phyloP scores from a whole-genome alignment of 2,113 vertebrate genomes.

The Rhynchomys soricoides region DNA sequence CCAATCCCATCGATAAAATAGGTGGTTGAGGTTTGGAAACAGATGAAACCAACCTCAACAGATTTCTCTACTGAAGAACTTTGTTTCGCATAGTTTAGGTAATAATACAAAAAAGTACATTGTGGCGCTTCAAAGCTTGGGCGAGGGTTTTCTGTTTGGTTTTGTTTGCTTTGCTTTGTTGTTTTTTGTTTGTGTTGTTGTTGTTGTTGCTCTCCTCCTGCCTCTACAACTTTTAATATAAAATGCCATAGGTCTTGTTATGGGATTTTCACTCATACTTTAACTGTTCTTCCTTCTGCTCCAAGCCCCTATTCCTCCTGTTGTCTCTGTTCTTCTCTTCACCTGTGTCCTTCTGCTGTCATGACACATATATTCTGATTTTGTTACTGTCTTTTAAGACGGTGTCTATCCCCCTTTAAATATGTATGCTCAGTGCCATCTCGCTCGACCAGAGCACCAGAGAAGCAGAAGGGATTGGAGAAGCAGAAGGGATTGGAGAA shows the following conservation, averaged over 20 bases:
- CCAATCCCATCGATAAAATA: not conserved
- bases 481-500: too few species aligned
- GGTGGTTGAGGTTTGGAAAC: fast-evolving
- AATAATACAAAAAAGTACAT: not conserved
- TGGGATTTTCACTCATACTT: not conserved
- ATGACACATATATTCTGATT: not conserved
- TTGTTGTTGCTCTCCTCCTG: not conserved
- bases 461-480: too few species aligned
- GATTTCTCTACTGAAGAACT: not conserved
- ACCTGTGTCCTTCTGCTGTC: not conserved
- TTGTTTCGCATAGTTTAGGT: not conserved
- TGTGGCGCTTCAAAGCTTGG: not conserved
- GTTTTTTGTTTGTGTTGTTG: too few species aligned
- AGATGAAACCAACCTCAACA: not conserved
- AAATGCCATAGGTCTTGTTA: not conserved
- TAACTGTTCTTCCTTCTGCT: not conserved
- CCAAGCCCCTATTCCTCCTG: not conserved
- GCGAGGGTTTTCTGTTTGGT: not conserved
- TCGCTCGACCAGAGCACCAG: not conserved
- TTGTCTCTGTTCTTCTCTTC: not conserved
- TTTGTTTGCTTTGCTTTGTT: too few species aligned
- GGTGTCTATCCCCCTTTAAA: not conserved
- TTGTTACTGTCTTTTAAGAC: not conserved
- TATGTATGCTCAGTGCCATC: not conserved
- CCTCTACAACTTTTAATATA: not conserved